Conservation (phyloP, 2,113 vertebrate species). For the Cariama cristata region DNA sequence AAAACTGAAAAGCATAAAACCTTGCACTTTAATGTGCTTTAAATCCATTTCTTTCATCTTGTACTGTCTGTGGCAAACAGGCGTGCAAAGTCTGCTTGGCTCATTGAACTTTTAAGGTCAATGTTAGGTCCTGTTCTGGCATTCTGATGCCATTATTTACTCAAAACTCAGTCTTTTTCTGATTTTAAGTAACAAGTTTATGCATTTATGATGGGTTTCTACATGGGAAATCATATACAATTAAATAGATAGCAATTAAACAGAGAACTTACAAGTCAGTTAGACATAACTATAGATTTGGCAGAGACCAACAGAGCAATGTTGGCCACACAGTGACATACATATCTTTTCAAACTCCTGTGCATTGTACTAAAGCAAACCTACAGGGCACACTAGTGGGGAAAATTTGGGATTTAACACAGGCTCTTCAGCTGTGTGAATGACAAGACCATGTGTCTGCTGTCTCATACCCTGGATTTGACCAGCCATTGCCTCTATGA, state of each 20-base stretch:
- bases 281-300: not conserved
- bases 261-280: not conserved
- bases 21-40: slow-evolving; percentile 10
- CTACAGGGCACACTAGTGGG: fast-evolving
- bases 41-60: slow-evolving; percentile 25
- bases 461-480: not conserved
- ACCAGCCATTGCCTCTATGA: not conserved
- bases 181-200: not conserved
- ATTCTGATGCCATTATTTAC: not conserved
- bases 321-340: not conserved
- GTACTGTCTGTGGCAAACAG: not conserved
- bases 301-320: not conserved
- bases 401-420: not conserved
- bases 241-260: not conserved
- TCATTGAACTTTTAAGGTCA: slow-evolving; percentile 11
- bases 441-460: not conserved
- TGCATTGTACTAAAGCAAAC: not conserved
- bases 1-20: slow-evolving; percentile 37
- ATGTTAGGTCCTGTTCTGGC: not conserved
- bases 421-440: not conserved
- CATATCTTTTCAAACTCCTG: not conserved
- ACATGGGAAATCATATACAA: not conserved
- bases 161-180: not conserved
- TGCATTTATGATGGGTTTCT: not conserved
- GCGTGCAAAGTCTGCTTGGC: not conserved